Evolutionary conservation across 1,140 invertebrate species (phyloP).

Genomic region (Drosophila tristis): DNA sequence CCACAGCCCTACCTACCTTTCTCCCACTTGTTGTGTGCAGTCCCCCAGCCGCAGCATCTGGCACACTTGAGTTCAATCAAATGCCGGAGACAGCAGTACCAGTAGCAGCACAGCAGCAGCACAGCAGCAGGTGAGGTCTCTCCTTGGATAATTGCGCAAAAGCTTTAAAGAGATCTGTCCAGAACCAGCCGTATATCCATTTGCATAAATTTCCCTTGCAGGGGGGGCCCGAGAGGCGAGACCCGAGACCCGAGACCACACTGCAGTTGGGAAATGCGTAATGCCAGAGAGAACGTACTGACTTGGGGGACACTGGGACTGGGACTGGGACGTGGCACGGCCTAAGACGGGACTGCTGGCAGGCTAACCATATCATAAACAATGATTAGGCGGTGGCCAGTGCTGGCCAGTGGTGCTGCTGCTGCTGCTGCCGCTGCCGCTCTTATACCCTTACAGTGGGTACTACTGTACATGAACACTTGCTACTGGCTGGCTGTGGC

Average conservation of each 20-base stretch:
- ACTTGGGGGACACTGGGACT: too few relatives aligned
- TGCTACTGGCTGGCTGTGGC: too few relatives aligned
- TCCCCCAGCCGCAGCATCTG: slow-evolving; percentile 32
- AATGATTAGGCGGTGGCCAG: slow-evolving; percentile 51
- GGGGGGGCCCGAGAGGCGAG: slow-evolving; percentile 6
- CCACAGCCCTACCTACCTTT: too few relatives aligned
- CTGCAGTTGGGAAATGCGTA: slow-evolving; percentile 22
- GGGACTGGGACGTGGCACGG: slow-evolving; percentile 4
- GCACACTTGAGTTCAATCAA: slow-evolving; percentile 79
- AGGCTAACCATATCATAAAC: slow-evolving; percentile 53
- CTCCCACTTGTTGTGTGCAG: too few relatives aligned
- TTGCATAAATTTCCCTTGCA: slow-evolving; percentile 79
- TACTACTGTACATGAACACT: too few relatives aligned
- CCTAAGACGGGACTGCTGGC: slow-evolving; percentile 1
- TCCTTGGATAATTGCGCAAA: slow-evolving; percentile 68
- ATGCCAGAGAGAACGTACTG: not conserved
- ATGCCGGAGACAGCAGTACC: slow-evolving; percentile 42
- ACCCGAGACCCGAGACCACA: not conserved
- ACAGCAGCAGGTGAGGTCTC: slow-evolving; percentile 67
- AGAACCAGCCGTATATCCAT: slow-evolving; percentile 30
- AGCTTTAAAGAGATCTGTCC: slow-evolving; percentile 31
- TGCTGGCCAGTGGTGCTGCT: not conserved
- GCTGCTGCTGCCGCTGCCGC: slow-evolving; percentile 8
- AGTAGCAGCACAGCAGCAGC: slow-evolving; percentile 9
- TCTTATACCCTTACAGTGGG: not conserved